Conservation (phyloP, 2,888 invertebrate species). For the Campoletis raptor region DNA sequence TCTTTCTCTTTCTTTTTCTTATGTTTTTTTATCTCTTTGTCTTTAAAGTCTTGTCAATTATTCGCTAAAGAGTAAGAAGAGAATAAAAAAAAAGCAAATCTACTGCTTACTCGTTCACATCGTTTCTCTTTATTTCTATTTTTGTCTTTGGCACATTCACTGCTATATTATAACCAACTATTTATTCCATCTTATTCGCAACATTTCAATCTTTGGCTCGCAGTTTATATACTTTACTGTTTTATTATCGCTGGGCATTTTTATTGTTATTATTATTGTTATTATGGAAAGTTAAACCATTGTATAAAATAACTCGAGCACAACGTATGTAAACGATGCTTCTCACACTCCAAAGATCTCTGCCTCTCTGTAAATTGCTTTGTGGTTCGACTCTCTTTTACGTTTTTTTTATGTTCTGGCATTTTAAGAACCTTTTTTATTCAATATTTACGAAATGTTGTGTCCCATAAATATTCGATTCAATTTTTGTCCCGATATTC, state of each 20-base stretch:
- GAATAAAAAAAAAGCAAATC: background rate
- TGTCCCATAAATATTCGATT: too few species aligned
- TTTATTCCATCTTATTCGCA: background rate
- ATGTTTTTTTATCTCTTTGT: slow-evolving; percentile 4
- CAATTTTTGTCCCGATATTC: too few species aligned
- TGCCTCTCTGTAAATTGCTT: background rate
- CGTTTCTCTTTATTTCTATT: background rate
- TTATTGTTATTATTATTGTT: background rate
- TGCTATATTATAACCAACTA: background rate
- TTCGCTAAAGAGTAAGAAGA: background rate
- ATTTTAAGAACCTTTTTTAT: background rate
- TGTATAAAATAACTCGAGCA: slow-evolving; percentile 1
- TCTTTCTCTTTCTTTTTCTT: background rate
- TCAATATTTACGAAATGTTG: too few species aligned
- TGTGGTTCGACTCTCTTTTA: background rate
- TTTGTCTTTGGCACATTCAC: background rate
- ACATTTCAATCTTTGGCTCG: background rate
- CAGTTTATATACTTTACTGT: background rate
- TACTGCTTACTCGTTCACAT: background rate
- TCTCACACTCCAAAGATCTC: slow-evolving; percentile 7
- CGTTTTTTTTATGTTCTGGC: background rate
- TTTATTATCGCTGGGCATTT: background rate
- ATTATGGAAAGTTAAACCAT: background rate
- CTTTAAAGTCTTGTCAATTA: background rate
- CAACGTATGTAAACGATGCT: slow-evolving; percentile 1